These are phyloP conservation scores for Xestia c-nigrum DNA, from an alignment of 2,888 invertebrate genomes.

Conservation along the genomic window DNA sequence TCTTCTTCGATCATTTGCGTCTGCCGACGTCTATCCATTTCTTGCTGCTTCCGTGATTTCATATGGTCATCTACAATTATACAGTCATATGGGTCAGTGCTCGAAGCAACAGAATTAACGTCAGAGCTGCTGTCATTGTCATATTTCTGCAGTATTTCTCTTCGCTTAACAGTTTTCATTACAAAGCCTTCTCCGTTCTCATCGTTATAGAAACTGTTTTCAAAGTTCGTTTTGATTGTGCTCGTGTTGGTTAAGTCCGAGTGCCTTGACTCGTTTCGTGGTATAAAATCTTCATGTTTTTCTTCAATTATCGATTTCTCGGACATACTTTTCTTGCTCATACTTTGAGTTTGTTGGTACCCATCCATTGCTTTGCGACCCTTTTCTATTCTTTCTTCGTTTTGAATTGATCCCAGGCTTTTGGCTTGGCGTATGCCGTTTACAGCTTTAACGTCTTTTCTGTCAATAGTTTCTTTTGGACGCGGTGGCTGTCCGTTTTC, in stretches of 20 bases:
- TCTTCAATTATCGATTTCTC: conserved; percentile 87
- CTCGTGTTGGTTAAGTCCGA: conserved; percentile 88
- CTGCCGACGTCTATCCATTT: conserved; percentile 86
- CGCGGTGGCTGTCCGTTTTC: conserved; percentile 77
- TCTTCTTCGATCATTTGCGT: conserved; percentile 82
- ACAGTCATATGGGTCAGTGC: conserved; percentile 94
- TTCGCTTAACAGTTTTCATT: conserved; percentile 93
- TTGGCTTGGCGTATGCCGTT: conserved; percentile 88
- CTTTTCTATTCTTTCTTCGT: conserved; percentile 82
- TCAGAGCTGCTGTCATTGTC: conserved; percentile 92
- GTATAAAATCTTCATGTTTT: conserved; percentile 83
- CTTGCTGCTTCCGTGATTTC: conserved; percentile 89
- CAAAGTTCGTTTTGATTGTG: conserved; percentile 90
- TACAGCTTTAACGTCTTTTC: conserved; percentile 84
- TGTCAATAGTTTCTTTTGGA: conserved; percentile 86
- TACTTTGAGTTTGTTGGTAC: conserved; percentile 78
- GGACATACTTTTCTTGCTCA: conserved; percentile 86
- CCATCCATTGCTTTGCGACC: conserved; percentile 75
- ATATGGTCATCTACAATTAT: conserved; percentile 96
- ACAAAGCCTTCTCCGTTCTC: conserved; percentile 92
- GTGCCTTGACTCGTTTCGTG: conserved; percentile 87
- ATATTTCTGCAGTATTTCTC: conserved; percentile 94
- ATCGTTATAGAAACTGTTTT: conserved; percentile 92
- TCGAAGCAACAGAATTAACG: conserved; percentile 92
- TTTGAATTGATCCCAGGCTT: conserved; percentile 87